Base-by-base conservation (phyloP, 2,797 vertebrate genomes). In the Sylvilagus floridanus region DNA sequence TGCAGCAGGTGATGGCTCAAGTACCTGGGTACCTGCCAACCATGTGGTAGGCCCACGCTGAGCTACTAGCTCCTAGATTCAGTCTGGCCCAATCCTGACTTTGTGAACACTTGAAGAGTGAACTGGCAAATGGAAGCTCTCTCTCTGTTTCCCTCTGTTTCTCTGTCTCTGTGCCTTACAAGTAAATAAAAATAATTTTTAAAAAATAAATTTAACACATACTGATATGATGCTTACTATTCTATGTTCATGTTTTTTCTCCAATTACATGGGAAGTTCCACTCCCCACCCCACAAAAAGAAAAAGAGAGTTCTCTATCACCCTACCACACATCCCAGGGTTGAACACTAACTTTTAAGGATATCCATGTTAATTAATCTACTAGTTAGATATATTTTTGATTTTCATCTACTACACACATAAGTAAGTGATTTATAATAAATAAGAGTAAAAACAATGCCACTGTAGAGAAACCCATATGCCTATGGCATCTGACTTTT, bases 361-460 rank as follows among this genome's bases (percentile, higher is more conserved):
- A 63, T 60, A 72, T n/a, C n/a, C 35, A 62, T 72, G 50, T 84
- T 78, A 78, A 60, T 90, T 88, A 73, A 86, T 63, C 57, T 69
- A 82, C 42, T 86, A 77, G 30, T 90, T 75, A 69, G 62, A 83
- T 78, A 28, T 17, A n/a, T 76, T 82, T 92, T 82, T 30, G 42
- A 82, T 54, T 92, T 93, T 79, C 57, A 63, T 76, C 83, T 19
- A 47, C 42, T 90, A 83, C 68, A 54, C 52, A 57, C 63, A 50
- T 71, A 77, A 75, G 87, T 85, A n/a, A 88, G 30, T 89, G 72
- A 79, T 19, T 57, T 75, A 22, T 52, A 75, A 88, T 52, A n/a
- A 93, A 9, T 37, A 88, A 63, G 54, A 86, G 26, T 16, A 60
- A 35, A 83, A 73, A 76, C 37, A 65, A 77, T 62, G 62, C 13